A percentile compares a stretch with the other conserved stretches of the same genome.
These are phyloP conservation scores for Argyra leucocephala DNA, from an alignment of 2,888 invertebrate species.

Conservation along the genomic window DNA sequence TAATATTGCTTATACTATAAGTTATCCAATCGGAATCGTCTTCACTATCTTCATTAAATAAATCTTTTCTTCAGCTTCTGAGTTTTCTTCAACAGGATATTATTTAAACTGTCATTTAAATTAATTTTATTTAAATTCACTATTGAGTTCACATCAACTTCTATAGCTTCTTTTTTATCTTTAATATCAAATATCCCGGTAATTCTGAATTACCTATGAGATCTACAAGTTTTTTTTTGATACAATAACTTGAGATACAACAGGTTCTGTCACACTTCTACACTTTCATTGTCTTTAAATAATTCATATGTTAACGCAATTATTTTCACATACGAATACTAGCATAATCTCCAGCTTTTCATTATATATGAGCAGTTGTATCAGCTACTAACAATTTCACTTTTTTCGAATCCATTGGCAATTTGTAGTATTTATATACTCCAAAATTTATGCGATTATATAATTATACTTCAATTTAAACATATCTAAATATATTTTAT, in stretches of 20 bases:
- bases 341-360: constrained; percentile 90
- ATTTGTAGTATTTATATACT: too few species aligned
- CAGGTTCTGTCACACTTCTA: constrained; percentile 63
- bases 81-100: neutral
- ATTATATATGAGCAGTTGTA: constrained; percentile 80
- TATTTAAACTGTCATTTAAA: neutral
- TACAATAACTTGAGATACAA: constrained; percentile 49
- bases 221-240: constrained; percentile 43
- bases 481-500: too few species aligned
- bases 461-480: too few species aligned
- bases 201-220: constrained; percentile 34
- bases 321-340: constrained; percentile 90
- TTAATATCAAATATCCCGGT: constrained; percentile 47
- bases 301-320: constrained; percentile 90
- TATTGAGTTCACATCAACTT: constrained; percentile 19
- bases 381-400: constrained; percentile 87
- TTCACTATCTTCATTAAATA: constrained; percentile 28
- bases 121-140: neutral
- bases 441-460: too few species aligned
- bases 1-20: constrained; percentile 71
- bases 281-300: constrained; percentile 73
- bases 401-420: constrained; percentile 42
- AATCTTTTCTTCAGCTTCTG: constrained; percentile 21
- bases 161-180: neutral
- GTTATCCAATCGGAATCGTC: constrained; percentile 72